phyloP scores from a whole-genome alignment of 1,140 invertebrate genomes.

The Hypothenemus hampei region DNA sequence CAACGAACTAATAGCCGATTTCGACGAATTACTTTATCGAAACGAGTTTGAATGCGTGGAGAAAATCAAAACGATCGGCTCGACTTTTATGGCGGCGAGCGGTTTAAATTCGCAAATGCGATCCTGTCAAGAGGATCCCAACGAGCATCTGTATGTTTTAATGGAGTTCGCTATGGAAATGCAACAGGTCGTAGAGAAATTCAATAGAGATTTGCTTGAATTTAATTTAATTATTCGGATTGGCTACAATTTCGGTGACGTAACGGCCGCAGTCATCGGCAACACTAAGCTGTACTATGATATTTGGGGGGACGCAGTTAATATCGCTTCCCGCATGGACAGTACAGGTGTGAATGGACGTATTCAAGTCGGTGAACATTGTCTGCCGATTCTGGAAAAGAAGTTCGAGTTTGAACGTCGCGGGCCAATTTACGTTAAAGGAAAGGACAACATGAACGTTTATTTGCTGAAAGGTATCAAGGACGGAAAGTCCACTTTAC shows the following conservation, averaged over 20 bases:
- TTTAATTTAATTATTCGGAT: conserved; percentile 89
- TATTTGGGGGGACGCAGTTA: conserved; percentile 98
- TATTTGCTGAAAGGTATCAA: conserved; percentile 61
- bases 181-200: conserved; percentile 79
- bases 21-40: conserved; percentile 84
- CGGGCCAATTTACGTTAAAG: conserved; percentile 89
- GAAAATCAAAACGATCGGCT: conserved; percentile 97
- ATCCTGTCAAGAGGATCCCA: conserved; percentile 54
- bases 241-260: conserved; percentile 81
- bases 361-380: conserved; percentile 80
- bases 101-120: conserved; percentile 78
- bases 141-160: conserved; percentile 78
- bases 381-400: conserved; percentile 59
- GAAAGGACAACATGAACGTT: conserved; percentile 91
- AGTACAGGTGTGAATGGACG: conserved; percentile 80
- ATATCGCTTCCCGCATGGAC: conserved; percentile 95
- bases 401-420: conserved; percentile 74
- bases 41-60: conserved; percentile 84
- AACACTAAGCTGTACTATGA: conserved; percentile 95
- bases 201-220: conserved; percentile 81
- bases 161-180: conserved; percentile 86
- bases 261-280: conserved; percentile 93
- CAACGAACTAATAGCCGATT: conserved; percentile 92
- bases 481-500: too few species aligned
- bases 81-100: conserved; percentile 96